Evolutionary conservation across 2,797 vertebrate genomes (phyloP).

Genomic region (Hippopotamyrus pictus): DNA sequence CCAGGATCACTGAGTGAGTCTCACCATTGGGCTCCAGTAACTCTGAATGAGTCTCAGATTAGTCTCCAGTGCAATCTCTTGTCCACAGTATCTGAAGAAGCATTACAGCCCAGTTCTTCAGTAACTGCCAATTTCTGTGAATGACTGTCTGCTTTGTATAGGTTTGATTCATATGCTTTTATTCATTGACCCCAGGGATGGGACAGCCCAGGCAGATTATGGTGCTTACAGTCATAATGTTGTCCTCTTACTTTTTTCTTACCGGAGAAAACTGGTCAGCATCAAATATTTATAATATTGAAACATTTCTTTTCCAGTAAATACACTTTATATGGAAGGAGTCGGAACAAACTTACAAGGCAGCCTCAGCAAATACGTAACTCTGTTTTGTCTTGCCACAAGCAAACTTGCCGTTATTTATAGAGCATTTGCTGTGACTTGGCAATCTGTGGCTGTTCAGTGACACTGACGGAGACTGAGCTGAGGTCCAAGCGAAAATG

Average conservation of each 20-base stretch:
- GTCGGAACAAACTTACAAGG: background rate
- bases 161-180: background rate
- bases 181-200: background rate
- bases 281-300: background rate
- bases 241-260: background rate
- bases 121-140: background rate
- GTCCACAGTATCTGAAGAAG: background rate
- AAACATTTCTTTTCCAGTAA: background rate
- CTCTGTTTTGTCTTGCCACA: background rate
- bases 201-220: background rate
- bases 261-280: background rate
- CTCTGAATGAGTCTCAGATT: background rate
- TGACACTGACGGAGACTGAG: background rate
- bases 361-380: background rate
- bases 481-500: background rate
- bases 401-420: slow-evolving; percentile 7
- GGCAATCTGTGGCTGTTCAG: background rate
- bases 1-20: background rate
- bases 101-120: background rate
- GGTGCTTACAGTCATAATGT: background rate
- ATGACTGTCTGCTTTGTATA: background rate
- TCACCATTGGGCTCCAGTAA: background rate
- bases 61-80: background rate
- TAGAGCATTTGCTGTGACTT: background rate
- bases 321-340: background rate